These are phyloP conservation scores for Chymomyza costata DNA, from an alignment of 1,140 invertebrate species.

Conservation along the genomic window DNA sequence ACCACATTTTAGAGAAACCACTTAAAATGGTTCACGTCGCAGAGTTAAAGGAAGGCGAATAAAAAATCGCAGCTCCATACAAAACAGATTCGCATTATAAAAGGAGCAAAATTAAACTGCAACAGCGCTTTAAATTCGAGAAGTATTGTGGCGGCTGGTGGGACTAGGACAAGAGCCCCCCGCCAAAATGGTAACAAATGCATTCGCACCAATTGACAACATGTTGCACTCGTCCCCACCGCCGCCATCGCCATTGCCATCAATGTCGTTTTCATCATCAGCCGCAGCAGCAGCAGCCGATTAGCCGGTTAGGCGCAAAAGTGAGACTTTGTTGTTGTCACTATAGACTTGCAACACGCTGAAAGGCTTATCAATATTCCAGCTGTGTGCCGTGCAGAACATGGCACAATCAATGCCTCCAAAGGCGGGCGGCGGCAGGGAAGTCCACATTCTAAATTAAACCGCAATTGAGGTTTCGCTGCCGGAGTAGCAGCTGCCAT, in stretches of 20 bases:
- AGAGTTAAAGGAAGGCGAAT: no score
- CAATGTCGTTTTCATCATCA: background rate
- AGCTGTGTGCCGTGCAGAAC: constrained; percentile 40
- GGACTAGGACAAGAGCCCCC: constrained; percentile 2
- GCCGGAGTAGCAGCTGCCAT: constrained; percentile 24
- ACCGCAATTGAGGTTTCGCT: constrained; percentile 48
- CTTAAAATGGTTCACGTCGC: background rate
- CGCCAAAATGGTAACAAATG: constrained; percentile 56
- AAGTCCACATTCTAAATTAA: constrained; percentile 66
- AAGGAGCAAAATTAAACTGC: no score
- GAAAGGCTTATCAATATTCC: constrained; percentile 67
- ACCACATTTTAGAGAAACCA: background rate
- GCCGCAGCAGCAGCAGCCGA: constrained; percentile 10
- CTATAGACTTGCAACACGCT: constrained; percentile 10
- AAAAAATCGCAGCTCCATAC: no score
- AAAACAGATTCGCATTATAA: no score
- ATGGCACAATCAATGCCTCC: constrained; percentile 41
- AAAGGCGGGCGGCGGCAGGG: constrained; percentile 17
- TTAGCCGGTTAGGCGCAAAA: constrained; percentile 32
- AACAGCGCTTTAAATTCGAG: no score
- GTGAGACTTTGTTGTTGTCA: constrained; percentile 11
- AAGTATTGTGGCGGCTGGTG: no score
- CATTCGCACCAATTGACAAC: constrained; percentile 62
- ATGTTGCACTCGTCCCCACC: constrained; percentile 15
- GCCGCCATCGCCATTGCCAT: background rate